Conservation (phyloP, 2,888 invertebrate genomes). For the Drosophila atripex region DNA sequence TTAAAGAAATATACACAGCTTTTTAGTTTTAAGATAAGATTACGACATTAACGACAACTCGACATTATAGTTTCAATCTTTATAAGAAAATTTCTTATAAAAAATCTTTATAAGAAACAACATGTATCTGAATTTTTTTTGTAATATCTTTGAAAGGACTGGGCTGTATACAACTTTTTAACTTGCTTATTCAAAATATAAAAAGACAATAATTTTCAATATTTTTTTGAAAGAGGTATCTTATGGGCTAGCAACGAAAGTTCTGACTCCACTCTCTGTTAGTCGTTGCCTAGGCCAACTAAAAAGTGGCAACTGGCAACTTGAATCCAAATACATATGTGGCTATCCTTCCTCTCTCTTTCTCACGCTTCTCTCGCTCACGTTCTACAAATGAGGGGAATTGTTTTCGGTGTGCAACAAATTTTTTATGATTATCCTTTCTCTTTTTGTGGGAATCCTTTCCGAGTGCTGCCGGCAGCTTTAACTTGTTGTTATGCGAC, state of each 20-base stretch:
- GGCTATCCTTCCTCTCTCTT: conserved; percentile 17
- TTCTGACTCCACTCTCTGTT: background rate
- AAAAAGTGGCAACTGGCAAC: conserved; percentile 65
- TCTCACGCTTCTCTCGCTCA: conserved; percentile 21
- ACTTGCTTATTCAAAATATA: too few species aligned
- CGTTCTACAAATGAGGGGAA: conserved; percentile 68
- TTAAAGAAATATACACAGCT: too few species aligned
- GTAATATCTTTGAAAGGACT: too few species aligned
- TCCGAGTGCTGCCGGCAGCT: conserved; percentile 51
- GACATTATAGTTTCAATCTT: too few species aligned
- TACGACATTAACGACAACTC: too few species aligned
- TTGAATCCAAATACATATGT: conserved; percentile 72
- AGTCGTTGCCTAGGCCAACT: conserved; percentile 62
- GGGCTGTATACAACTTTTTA: too few species aligned
- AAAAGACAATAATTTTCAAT: too few species aligned
- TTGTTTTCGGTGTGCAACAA: conserved; percentile 68
- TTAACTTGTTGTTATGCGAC: conserved; percentile 64
- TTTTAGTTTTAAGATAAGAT: too few species aligned
- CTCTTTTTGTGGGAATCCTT: conserved; percentile 12
- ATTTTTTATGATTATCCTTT: conserved; percentile 73
- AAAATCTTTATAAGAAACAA: too few species aligned
- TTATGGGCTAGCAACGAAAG: background rate
- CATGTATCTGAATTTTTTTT: too few species aligned
- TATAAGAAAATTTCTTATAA: too few species aligned
- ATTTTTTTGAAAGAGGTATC: background rate